Conservation (phyloP, 92 coral and sea anemone genomes). For the Bergia puertoricense region DNA sequence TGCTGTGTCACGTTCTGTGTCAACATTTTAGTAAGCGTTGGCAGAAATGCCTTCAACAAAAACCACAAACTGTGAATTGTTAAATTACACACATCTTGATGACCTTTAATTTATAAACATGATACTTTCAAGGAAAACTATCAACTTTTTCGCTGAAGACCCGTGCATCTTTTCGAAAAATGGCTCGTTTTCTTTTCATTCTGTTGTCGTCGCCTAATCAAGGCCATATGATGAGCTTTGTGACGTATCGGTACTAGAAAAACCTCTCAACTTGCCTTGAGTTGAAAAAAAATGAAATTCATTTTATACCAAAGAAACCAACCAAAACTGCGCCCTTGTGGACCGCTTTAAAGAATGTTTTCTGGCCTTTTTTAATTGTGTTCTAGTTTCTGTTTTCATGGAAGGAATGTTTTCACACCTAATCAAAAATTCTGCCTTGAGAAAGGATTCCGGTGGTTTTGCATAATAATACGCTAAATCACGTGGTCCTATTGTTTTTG, state of each 20-base stretch:
- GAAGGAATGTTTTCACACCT: slow-evolving; percentile 60
- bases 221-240: slow-evolving; percentile 51
- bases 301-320: slow-evolving; percentile 33
- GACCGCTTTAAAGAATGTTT: slow-evolving; percentile 47
- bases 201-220: slow-evolving; percentile 39
- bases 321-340: slow-evolving; percentile 7
- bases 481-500: slow-evolving; percentile 79
- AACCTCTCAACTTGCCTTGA: slow-evolving; percentile 39
- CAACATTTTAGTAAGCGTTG: slow-evolving; percentile 25
- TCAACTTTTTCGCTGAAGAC: slow-evolving; percentile 17
- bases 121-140: slow-evolving; percentile 13
- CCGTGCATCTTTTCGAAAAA: slow-evolving; percentile 30
- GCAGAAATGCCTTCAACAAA: neutral
- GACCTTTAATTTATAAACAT: neutral
- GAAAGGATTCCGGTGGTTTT: slow-evolving; percentile 86
- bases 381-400: slow-evolving; percentile 60
- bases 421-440: slow-evolving; percentile 45
- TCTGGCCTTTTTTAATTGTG: slow-evolving; percentile 52
- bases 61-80: neutral
- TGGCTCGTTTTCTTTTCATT: slow-evolving; percentile 23
- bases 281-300: slow-evolving; percentile 46
- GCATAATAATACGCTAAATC: slow-evolving; percentile 72
- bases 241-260: slow-evolving; percentile 58
- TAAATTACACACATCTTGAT: neutral
- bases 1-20: slow-evolving; percentile 40